Conservation (phyloP, 2,888 invertebrate genomes). For the Ophioninae sp. region DNA sequence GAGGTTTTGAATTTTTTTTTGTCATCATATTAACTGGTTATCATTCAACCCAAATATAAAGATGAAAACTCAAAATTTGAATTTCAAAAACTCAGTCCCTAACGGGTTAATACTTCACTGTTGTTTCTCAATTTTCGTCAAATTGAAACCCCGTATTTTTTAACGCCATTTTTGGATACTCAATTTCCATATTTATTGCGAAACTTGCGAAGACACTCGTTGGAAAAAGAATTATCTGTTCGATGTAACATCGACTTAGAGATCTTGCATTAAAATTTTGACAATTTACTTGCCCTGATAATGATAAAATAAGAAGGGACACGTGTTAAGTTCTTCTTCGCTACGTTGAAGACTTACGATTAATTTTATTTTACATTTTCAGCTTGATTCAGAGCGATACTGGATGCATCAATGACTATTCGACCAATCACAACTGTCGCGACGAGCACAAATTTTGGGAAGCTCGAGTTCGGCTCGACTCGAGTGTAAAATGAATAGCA, state of each 20-base stretch:
- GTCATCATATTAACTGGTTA: too few species aligned
- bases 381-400: background rate
- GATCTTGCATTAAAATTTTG: background rate
- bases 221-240: background rate
- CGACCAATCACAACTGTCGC: background rate
- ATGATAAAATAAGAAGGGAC: background rate
- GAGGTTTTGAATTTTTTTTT: too few species aligned
- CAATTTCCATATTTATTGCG: background rate
- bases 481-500: background rate
- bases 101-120: background rate
- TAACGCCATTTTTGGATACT: background rate
- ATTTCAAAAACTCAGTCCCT: too few species aligned
- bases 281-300: background rate
- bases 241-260: background rate
- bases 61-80: too few species aligned
- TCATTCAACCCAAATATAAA: too few species aligned
- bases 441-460: background rate
- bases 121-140: background rate
- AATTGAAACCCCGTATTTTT: background rate
- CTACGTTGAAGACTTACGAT: background rate
- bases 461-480: background rate
- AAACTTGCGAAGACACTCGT: background rate
- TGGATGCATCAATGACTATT: background rate
- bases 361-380: background rate
- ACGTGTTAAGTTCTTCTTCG: background rate